A percentile compares a stretch with the other conserved stretches of the same genome.
These are phyloP conservation scores for Nomada ruficornis DNA, from an alignment of 2,888 invertebrate genomes.

Conservation along the genomic window DNA sequence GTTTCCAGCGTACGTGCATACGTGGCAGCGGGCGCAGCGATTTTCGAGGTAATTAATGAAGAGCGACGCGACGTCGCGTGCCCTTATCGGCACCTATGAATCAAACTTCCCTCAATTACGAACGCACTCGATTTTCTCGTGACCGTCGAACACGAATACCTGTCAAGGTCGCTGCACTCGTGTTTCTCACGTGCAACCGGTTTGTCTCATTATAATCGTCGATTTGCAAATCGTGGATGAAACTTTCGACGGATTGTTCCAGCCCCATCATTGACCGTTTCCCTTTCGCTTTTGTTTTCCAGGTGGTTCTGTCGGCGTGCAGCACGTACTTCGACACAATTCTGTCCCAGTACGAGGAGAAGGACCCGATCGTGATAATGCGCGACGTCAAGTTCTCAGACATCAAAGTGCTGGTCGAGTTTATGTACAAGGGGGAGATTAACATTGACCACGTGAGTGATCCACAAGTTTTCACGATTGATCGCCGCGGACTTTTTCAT, in stretches of 20 bases:
- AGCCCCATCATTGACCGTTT: constrained; percentile 1
- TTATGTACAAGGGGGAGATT: constrained; percentile 98
- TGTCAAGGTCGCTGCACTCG: constrained; percentile 37
- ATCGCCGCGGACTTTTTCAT: background rate
- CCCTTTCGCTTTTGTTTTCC: constrained; percentile 68
- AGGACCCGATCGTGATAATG: constrained; percentile 93
- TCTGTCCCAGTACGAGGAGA: constrained; percentile 92
- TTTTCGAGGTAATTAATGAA: constrained; percentile 61
- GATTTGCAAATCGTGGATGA: constrained; percentile 16
- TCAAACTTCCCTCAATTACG: constrained; percentile 46
- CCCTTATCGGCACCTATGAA: constrained; percentile 47
- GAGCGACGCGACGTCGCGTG: constrained; percentile 49
- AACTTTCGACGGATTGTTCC: background rate
- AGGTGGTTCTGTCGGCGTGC: constrained; percentile 96
- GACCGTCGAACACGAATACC: constrained; percentile 26
- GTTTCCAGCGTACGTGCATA: background rate
- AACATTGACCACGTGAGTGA: constrained; percentile 95
- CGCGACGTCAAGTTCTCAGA: constrained; percentile 96
- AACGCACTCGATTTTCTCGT: constrained; percentile 36
- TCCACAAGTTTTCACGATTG: background rate
- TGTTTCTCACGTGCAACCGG: constrained; percentile 24
- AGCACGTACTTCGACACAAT: constrained; percentile 96
- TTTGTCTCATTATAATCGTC: constrained; percentile 7
- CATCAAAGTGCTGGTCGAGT: constrained; percentile 95
- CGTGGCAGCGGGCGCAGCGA: background rate